These are phyloP conservation scores for Drosophila melanosoma DNA, from an alignment of 2,888 invertebrate species.

Conservation along the genomic window DNA sequence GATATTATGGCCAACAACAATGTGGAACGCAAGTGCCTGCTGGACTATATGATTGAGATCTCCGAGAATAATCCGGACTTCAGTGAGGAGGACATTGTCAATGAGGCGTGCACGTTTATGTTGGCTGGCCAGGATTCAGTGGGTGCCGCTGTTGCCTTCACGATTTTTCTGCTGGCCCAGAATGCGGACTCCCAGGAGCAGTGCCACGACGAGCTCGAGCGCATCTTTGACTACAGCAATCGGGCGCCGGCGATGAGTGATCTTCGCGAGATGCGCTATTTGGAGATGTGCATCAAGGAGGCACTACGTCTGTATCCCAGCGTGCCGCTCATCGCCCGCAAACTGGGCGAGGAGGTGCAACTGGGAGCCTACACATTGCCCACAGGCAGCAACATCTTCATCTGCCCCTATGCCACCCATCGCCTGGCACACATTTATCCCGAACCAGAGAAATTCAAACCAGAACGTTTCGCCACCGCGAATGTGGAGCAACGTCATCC, in stretches of 20 bases:
- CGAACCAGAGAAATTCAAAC: constrained; percentile 87
- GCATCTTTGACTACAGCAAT: constrained; percentile 84
- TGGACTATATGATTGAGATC: constrained; percentile 87
- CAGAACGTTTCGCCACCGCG: constrained; percentile 86
- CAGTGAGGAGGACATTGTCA: constrained; percentile 87
- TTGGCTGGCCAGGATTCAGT: constrained; percentile 88
- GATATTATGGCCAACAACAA: constrained; percentile 73
- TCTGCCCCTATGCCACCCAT: constrained; percentile 87
- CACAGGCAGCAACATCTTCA: constrained; percentile 86
- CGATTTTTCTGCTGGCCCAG: constrained; percentile 86
- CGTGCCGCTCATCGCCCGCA: constrained; percentile 84
- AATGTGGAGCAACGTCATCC: constrained; percentile 86
- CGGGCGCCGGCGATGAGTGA: constrained; percentile 86
- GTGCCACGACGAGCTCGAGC: constrained; percentile 85
- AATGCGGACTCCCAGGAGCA: constrained; percentile 85
- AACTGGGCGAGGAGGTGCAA: constrained; percentile 83
- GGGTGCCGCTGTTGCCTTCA: constrained; percentile 86
- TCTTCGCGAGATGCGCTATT: constrained; percentile 87
- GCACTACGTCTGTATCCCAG: constrained; percentile 86
- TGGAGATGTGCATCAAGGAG: constrained; percentile 90
- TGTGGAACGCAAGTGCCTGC: constrained; percentile 83
- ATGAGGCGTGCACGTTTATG: constrained; percentile 88
- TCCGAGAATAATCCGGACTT: constrained; percentile 86
- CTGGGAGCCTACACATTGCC: constrained; percentile 86
- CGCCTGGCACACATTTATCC: constrained; percentile 86